These are phyloP conservation scores for Eulimnadia texana DNA, from an alignment of 1,140 invertebrate genomes.

Conservation along the genomic window DNA sequence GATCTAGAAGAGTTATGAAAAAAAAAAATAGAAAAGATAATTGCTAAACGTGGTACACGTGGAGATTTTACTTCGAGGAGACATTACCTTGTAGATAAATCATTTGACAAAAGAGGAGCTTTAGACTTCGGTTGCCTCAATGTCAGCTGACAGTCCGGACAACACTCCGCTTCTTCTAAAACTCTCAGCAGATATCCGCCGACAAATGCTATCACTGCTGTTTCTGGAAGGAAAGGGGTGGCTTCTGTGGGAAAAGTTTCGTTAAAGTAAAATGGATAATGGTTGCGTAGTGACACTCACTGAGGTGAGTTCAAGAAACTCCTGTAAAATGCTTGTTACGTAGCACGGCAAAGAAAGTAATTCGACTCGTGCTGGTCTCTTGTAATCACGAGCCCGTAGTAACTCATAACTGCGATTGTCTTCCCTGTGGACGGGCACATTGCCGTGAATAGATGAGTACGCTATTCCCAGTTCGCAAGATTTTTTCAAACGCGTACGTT, in stretches of 20 bases:
- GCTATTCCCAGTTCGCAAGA: neutral
- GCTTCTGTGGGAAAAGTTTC: neutral
- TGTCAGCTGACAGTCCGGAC: neutral
- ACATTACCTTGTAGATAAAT: neutral
- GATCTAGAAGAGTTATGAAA: too few relatives aligned
- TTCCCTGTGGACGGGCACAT: neutral
- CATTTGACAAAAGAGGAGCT: neutral
- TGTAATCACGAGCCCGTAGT: neutral
- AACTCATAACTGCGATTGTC: neutral
- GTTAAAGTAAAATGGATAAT: neutral
- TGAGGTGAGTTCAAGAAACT: neutral
- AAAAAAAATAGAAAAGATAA: too few relatives aligned
- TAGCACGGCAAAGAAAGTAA: neutral
- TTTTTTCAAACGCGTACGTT: neutral
- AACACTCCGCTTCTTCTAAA: neutral
- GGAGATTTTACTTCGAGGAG: too few relatives aligned
- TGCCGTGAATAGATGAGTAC: neutral
- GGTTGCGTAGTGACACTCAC: neutral
- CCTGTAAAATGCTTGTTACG: neutral
- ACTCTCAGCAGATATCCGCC: neutral
- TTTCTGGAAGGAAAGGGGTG: neutral
- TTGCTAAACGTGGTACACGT: too few relatives aligned
- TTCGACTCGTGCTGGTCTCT: neutral
- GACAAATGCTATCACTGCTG: neutral
- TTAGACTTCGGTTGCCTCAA: neutral